Evolutionary conservation across 2,113 vertebrate genomes (phyloP), one percentile per base, ranked within the genome.

Genomic region (Cacatua alba): DNA sequence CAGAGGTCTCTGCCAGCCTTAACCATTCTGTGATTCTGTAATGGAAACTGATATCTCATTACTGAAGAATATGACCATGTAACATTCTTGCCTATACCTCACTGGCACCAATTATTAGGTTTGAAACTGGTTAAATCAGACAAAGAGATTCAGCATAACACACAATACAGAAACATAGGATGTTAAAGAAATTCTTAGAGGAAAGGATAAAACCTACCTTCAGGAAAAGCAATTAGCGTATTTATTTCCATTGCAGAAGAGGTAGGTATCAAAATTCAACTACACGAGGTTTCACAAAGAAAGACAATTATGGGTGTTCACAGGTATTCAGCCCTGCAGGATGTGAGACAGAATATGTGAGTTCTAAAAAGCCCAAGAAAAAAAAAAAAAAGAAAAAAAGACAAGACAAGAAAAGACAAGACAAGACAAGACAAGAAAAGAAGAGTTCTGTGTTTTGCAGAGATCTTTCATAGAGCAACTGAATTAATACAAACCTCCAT

Each of bases 221-320:
- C 49, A 76, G 74, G 60, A 97, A 97, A 96, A 94, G 53, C 71
- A 94, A 96, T 89, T 87, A 89, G 31, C 65, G 63, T 80, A 96
- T 87, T 97, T 95, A 81, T 96, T 92, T 94, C 77, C 55, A 70
- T 88, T 94, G 51, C 80, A 97, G 95, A 93, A 97, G 37, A 53
- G 84, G 86, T 64, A 91, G 13, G 37, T 85, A 96, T 44, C 83
- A 52, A 94, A 95, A 93, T 82, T 95, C 49, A 94, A 94, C 33
- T 19, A 12, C 35, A 41, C 11, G 18, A 48, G 91, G 19, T 92
- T 96, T 77, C 52, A 77, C 57, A 84, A 81, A 90, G 31, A 57
- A 44, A 82, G 17, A 71, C 65, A 91, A 94, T 87, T 82, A 84
- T 13, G 17, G 23, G 49, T 88, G 59, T 79, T 85, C 69, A 52